Percentiles rank a stretch among this genome's conserved stretches.
Evolutionary conservation across 2,113 vertebrate genomes (phyloP).

Genomic region (Hemiscyllium ocellatum): DNA sequence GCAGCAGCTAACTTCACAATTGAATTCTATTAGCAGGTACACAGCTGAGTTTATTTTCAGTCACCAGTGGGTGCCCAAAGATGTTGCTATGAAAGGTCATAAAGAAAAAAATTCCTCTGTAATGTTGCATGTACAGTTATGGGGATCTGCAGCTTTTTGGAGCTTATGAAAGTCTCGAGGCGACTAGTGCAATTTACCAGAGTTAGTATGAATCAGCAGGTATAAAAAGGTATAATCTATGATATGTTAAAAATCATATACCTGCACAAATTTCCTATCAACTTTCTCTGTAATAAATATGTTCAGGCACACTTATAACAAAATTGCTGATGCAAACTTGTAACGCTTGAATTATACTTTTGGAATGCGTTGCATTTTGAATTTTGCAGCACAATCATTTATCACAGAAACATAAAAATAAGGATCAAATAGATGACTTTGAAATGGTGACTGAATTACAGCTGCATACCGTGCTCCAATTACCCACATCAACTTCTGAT

Average conservation of each 20-base stretch:
- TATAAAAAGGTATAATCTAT: neutral
- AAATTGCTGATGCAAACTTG: neutral
- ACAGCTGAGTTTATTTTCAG: conserved; percentile 1
- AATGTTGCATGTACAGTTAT: neutral
- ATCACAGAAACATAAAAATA: neutral
- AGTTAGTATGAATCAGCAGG: neutral
- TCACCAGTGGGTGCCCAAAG: neutral
- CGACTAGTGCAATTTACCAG: neutral
- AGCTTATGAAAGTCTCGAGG: neutral
- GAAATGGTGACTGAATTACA: conserved; percentile 7
- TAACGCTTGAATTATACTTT: neutral
- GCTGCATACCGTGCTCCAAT: neutral
- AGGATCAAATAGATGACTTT: neutral
- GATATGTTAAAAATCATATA: neutral
- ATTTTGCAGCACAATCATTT: conserved; percentile 6
- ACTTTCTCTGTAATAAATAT: neutral
- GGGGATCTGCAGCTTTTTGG: neutral
- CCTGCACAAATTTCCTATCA: neutral
- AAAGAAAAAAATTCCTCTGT: neutral
- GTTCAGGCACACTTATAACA: neutral
- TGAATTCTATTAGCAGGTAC: neutral
- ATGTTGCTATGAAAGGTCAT: neutral
- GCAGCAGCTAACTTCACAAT: neutral
- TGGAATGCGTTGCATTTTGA: too few relatives aligned
- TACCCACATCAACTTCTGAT: neutral